Evolutionary conservation across 2,113 vertebrate genomes (phyloP), one percentile per base, ranked within the genome.

Genomic region (Catharus minimus): DNA sequence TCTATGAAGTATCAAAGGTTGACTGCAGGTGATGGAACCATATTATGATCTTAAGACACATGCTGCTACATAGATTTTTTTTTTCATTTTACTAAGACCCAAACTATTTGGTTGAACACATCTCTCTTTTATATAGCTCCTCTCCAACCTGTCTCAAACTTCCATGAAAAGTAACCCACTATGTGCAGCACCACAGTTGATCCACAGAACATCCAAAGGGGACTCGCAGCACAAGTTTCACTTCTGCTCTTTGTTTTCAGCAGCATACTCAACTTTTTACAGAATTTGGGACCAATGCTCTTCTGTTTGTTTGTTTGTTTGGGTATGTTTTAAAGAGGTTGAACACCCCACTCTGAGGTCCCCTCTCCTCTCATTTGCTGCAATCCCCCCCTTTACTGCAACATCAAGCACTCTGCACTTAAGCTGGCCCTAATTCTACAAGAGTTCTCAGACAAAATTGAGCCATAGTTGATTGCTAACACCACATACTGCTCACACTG

Each of bases 401-500:
- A 15, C 4, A n/a, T 64, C 27, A 83, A 69, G 13, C 13, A 43
- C 50, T 13, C 33, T 64, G 9, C 10, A 14, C 12, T 73, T 68
- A 32, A 66, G 10, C 22, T 62, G 47, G 47, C 44, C 68, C 21
- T 47, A 46, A 50, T 57, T 43, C 32, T 57, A 14, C 10, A 21
- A n/a, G 38, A 66, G 17, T 46, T 69, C 56, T 82, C 38, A 12
- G 68, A 72, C 6, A 77, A 56, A 50, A 78, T 56, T 24, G 44
- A 76, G 69, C 18, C 28, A 60, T 27, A 44, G 8, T 38, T 66
- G 26, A 58, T 39, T 22, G 20, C n/a, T 27, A 65, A 9, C 22
- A 60, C 30, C 10, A n/a, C 3, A 0, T 32, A 38, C 16, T 9
- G 5, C 17, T 76, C 27, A 47, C 9, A 47, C 9, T 0, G 1